Conservation (phyloP, 2,113 vertebrate genomes). For the Hucho hucho region DNA sequence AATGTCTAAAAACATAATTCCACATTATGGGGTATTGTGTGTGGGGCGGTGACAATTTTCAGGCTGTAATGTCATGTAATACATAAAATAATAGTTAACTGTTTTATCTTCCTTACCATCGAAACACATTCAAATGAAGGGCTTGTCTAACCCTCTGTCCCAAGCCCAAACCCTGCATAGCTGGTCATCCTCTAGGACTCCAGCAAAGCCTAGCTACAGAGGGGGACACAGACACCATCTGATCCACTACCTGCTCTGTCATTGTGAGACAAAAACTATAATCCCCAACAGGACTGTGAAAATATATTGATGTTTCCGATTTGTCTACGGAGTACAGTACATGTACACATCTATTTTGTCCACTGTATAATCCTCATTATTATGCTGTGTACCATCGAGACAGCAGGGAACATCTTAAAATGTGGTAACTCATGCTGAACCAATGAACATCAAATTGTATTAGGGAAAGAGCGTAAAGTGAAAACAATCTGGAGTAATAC, state of each 20-base stretch:
- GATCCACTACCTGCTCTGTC: slow-evolving; percentile 32
- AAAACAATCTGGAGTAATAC: too few species aligned
- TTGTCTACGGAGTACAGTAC: background rate
- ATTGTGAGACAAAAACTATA: background rate
- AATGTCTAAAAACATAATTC: too few species aligned
- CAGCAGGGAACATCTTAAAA: background rate
- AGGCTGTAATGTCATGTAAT: background rate
- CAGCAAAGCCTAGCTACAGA: slow-evolving; percentile 21
- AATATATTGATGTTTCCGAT: background rate
- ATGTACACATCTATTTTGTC: background rate
- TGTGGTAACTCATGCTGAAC: background rate
- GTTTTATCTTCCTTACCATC: background rate
- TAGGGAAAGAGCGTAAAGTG: too few species aligned
- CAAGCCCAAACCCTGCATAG: slow-evolving; percentile 26
- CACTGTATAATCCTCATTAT: background rate
- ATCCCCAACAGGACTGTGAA: background rate
- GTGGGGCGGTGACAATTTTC: too few species aligned
- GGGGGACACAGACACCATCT: slow-evolving; percentile 42
- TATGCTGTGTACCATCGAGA: background rate
- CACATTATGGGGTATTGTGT: too few species aligned
- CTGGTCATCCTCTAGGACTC: slow-evolving; percentile 38
- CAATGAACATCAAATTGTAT: background rate
- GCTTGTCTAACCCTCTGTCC: slow-evolving; percentile 7
- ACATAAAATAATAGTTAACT: background rate
- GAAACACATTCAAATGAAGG: slow-evolving; percentile 4